Evolutionary conservation across 2,797 vertebrate genomes (phyloP).

Genomic region (Tarsius wallacei): DNA sequence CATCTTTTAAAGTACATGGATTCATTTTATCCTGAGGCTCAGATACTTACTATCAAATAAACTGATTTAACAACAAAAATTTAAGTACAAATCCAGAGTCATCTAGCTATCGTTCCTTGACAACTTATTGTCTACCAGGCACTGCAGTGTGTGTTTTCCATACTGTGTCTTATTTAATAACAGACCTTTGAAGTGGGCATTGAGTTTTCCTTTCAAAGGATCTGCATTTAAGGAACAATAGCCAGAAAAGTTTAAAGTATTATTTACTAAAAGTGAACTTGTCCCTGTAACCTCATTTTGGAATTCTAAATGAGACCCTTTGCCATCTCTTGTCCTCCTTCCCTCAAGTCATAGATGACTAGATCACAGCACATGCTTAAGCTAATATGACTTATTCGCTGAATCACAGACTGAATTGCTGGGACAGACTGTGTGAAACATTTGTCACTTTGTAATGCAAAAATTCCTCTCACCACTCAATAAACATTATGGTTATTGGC

Average conservation of each 20-base stretch:
- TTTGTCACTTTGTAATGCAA: neutral
- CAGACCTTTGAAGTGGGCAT: neutral
- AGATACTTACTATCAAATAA: neutral
- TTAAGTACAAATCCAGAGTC: neutral
- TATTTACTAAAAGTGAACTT: neutral
- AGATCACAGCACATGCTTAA: neutral
- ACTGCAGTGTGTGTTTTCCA: neutral
- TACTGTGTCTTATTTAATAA: neutral
- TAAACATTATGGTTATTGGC: neutral
- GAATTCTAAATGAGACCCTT: neutral
- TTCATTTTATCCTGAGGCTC: neutral
- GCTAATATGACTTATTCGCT: neutral
- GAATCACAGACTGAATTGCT: neutral
- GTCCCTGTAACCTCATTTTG: neutral
- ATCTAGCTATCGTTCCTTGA: neutral
- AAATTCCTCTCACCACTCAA: neutral
- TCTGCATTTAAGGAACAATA: neutral
- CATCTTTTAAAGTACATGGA: neutral
- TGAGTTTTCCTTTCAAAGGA: neutral
- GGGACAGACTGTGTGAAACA: neutral
- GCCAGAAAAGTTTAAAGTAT: neutral
- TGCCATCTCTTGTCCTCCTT: neutral
- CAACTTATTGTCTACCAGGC: neutral
- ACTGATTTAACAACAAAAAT: constrained; percentile 9
- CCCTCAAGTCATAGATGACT: neutral